Evolutionary conservation across 2,797 vertebrate species (phyloP), one percentile per base, ranked within the genome.

Genomic region (Poeciliopsis presidionis): DNA sequence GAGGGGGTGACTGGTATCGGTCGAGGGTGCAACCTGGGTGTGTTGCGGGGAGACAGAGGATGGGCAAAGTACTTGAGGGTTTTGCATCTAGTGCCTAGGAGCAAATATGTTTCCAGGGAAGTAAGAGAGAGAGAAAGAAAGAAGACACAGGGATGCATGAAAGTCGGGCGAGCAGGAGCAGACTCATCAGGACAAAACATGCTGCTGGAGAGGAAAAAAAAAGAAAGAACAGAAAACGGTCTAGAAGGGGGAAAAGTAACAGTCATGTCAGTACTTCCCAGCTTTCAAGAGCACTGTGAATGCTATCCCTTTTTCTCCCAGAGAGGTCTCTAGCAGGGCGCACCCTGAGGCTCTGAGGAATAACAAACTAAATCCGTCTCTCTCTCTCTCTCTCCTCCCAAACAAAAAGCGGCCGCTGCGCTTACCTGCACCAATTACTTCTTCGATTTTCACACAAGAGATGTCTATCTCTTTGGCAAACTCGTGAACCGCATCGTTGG

Each of bases 381-480:
- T 2, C 77, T 51, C 47, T 47, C 77, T 51, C 47, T 1, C 77
- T 53, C 51, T 53, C 77, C 41, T 36, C 30, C 82, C 6, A 65
- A 28, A 88, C 74, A 76, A 77, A 78, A 84, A 59, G 73, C 79
- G 7, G 39, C 65, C 1, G 3, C 4, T 4, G 55, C 72, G 93
- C 94, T 96, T 95, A 97, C 98, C 98, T 95, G 98, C 98, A 84
- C 98, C 98, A 46, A 99, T 99, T 92, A 99, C 98, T 92, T 99
- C 98, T 92, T 99, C 98, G 0, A 99, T 99, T 94, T 99, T 99
- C 91, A 99, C 98, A 0, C 98, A 99, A 67, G 98, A 99, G 90
- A 99, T 98, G 89, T 99, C 98, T 0, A 99, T 99, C 93, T 99
- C 98, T 92, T 99, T 98, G 92, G 98, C 98, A 0, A 99, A 99